These are phyloP conservation scores for Lycaena phlaeas DNA, from an alignment of 2,888 invertebrate species.

Conservation along the genomic window DNA sequence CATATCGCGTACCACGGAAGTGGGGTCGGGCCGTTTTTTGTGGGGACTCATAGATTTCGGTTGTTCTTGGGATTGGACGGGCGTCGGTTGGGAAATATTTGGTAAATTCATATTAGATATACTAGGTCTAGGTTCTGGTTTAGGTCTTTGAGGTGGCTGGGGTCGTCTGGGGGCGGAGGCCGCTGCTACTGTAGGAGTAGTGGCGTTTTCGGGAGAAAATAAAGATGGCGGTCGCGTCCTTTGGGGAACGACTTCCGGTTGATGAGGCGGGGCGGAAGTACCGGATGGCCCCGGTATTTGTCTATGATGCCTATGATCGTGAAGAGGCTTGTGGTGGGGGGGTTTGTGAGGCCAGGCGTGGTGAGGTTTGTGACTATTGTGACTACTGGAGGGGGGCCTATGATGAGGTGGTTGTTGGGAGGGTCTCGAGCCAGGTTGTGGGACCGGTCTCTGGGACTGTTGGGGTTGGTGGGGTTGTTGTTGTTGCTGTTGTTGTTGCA, in stretches of 20 bases:
- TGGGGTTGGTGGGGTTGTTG: slow-evolving; percentile 6
- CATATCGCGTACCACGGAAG: slow-evolving; percentile 49
- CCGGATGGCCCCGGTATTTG: slow-evolving; percentile 22
- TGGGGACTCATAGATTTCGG: slow-evolving; percentile 40
- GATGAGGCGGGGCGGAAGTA: slow-evolving; percentile 27
- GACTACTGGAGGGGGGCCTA: slow-evolving; percentile 30
- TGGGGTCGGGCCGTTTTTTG: slow-evolving; percentile 46
- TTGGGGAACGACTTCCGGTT: slow-evolving; percentile 27
- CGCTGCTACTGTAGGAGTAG: slow-evolving; percentile 62
- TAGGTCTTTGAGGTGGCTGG: slow-evolving; percentile 32
- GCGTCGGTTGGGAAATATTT: slow-evolving; percentile 34
- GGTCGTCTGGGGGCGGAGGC: slow-evolving; percentile 36
- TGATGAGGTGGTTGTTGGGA: slow-evolving; percentile 34
- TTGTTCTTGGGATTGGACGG: slow-evolving; percentile 24
- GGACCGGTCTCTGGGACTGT: slow-evolving; percentile 14
- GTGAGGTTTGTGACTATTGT: slow-evolving; percentile 45
- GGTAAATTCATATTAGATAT: slow-evolving; percentile 17
- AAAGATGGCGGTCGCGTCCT: slow-evolving; percentile 73
- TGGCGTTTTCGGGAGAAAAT: slow-evolving; percentile 77
- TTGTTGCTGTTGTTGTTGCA: slow-evolving; percentile 32
- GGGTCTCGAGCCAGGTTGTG: slow-evolving; percentile 23
- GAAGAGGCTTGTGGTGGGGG: slow-evolving; percentile 44
- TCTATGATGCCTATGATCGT: slow-evolving; percentile 30
- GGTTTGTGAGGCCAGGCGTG: slow-evolving; percentile 51
- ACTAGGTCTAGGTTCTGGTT: slow-evolving; percentile 27